Conservation (phyloP, 2,888 invertebrate genomes). For the Drosophila differens region DNA sequence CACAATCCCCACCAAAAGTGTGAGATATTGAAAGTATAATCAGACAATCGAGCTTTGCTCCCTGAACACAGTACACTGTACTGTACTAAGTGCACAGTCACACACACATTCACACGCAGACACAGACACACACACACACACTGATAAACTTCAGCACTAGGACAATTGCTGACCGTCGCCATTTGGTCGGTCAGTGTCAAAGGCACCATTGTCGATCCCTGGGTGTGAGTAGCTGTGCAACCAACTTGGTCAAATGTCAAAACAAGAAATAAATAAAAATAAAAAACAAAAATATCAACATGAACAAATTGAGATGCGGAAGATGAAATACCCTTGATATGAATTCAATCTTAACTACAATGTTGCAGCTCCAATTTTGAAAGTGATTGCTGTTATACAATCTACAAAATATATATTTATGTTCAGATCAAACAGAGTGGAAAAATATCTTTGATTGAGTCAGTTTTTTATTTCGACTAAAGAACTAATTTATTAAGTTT, state of each 20-base stretch:
- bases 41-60: slow-evolving; percentile 43
- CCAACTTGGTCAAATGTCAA: slow-evolving; percentile 36
- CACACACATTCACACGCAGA: neutral
- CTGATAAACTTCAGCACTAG: neutral
- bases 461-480: neutral
- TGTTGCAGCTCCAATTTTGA: neutral
- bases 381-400: neutral
- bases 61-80: slow-evolving; percentile 33
- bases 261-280: neutral
- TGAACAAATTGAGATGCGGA: neutral
- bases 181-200: slow-evolving; percentile 70
- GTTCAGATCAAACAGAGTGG: neutral
- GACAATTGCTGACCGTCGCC: slow-evolving; percentile 11
- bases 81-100: slow-evolving; percentile 14
- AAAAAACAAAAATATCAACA: neutral
- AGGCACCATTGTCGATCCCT: slow-evolving; percentile 22
- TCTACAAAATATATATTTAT: neutral
- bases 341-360: neutral
- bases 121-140: slow-evolving; percentile 1
- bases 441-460: neutral
- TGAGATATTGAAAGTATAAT: slow-evolving; percentile 15
- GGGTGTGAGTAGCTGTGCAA: neutral
- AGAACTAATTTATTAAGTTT: neutral
- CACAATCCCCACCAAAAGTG: neutral
- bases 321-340: neutral